A percentile compares a stretch with the other conserved stretches of the same genome.
Conservation (phyloP, 2,113 vertebrate genomes). For the Lamprotornis superbus region DNA sequence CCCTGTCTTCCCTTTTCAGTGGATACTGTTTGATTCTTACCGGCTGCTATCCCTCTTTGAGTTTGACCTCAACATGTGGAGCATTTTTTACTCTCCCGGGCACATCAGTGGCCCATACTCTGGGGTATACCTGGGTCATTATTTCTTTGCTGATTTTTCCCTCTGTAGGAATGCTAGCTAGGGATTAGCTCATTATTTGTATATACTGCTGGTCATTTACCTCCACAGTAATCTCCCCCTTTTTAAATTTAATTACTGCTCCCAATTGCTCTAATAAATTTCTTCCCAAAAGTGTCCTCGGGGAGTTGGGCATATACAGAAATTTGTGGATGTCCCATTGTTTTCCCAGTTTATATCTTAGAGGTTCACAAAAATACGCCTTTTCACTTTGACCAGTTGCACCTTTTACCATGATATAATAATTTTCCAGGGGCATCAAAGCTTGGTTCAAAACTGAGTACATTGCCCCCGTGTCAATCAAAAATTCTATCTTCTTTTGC, state of each 20-base stretch:
- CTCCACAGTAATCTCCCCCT: background rate
- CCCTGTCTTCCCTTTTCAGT: background rate
- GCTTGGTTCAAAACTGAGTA: background rate
- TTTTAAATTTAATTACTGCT: background rate
- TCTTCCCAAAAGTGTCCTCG: background rate
- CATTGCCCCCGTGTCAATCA: accelerated
- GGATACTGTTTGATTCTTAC: background rate
- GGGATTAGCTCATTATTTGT: background rate
- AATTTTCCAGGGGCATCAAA: background rate
- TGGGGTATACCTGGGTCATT: accelerated
- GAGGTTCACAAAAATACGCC: background rate
- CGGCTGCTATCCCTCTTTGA: background rate
- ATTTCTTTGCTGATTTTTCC: background rate
- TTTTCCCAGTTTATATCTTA: background rate
- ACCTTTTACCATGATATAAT: background rate
- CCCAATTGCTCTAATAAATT: background rate
- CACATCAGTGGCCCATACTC: background rate
- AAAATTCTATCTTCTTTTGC: background rate
- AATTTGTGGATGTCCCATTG: background rate
- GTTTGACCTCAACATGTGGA: background rate
- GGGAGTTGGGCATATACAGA: background rate
- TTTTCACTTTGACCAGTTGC: background rate
- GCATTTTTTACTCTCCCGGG: background rate
- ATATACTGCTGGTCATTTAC: background rate
- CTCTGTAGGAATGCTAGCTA: background rate